Percentiles rank a stretch among this genome's conserved stretches.
Conservation (phyloP, 2,113 vertebrate species). For the Halcyon senegalensis region DNA sequence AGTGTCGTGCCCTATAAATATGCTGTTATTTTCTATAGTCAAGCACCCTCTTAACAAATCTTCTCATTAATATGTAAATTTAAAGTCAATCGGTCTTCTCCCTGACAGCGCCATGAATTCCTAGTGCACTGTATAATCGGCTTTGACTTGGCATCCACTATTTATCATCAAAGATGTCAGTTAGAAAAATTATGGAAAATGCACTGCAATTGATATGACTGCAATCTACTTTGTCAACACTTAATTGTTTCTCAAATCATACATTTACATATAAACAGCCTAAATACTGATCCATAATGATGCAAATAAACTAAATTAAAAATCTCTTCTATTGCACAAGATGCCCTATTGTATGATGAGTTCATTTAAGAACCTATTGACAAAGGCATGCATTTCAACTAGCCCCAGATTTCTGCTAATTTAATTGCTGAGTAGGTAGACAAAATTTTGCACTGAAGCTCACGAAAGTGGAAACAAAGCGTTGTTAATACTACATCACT, state of each 20-base stretch:
- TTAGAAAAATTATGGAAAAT: constrained; percentile 87
- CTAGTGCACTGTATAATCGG: constrained; percentile 94
- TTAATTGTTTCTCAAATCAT: constrained; percentile 89
- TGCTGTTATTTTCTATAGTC: constrained; percentile 95
- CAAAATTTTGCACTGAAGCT: constrained; percentile 46
- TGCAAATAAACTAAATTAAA: constrained; percentile 86
- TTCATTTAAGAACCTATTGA: constrained; percentile 76
- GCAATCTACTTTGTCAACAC: constrained; percentile 86
- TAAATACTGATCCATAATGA: constrained; percentile 86
- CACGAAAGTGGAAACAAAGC: constrained; percentile 31
- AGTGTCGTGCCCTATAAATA: constrained; percentile 99
- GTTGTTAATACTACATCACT: not conserved
- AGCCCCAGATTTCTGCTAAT: constrained; percentile 45
- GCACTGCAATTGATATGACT: constrained; percentile 84
- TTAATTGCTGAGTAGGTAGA: constrained; percentile 62
- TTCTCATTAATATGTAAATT: constrained; percentile 99
- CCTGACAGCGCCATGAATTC: constrained; percentile 92
- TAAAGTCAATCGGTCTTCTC: constrained; percentile 98
- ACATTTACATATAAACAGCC: constrained; percentile 88
- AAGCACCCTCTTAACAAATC: constrained; percentile 98
- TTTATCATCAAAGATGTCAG: constrained; percentile 91
- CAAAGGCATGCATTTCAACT: constrained; percentile 58
- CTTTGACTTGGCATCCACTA: constrained; percentile 94
- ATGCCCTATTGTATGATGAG: constrained; percentile 73
- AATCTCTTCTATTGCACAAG: constrained; percentile 77